phyloP scores from a whole-genome alignment of 2,888 invertebrate genomes.

The Mechanitis messenoides region DNA sequence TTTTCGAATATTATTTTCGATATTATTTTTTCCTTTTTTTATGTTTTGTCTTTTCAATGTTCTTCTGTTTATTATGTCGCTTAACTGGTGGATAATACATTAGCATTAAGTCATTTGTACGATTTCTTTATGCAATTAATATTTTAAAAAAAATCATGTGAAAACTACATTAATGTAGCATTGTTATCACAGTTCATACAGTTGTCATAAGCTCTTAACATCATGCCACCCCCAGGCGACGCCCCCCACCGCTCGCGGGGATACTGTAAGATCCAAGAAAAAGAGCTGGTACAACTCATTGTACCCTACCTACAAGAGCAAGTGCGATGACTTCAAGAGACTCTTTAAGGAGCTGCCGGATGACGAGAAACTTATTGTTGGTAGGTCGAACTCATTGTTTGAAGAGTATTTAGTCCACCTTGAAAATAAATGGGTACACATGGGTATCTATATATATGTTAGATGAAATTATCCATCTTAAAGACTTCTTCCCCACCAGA shows the following conservation, averaged over 20 bases:
- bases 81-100: too few relatives aligned
- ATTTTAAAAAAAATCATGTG: too few relatives aligned
- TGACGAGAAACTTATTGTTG: constrained; percentile 94
- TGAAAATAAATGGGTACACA: too few relatives aligned
- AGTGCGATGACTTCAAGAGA: constrained; percentile 93
- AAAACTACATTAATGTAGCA: too few relatives aligned
- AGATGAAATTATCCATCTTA: background rate
- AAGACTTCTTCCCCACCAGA: constrained; percentile 74
- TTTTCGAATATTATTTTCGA: too few relatives aligned
- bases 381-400: constrained; percentile 60
- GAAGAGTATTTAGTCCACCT: too few relatives aligned
- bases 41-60: too few relatives aligned
- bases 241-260: constrained; percentile 36
- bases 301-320: constrained; percentile 95
- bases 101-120: too few relatives aligned
- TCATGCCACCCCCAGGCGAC: constrained; percentile 21
- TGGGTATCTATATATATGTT: background rate
- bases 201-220: background rate
- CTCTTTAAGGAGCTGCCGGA: constrained; percentile 94
- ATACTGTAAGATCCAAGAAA: constrained; percentile 79
- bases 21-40: too few relatives aligned
- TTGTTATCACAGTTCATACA: background rate
- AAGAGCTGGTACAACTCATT: constrained; percentile 91
- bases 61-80: too few relatives aligned
- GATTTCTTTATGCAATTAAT: too few relatives aligned